Evolutionary conservation across 2,113 vertebrate genomes (phyloP), one percentile per base, ranked within the genome.

Genomic region (Argyrosomus japonicus): DNA sequence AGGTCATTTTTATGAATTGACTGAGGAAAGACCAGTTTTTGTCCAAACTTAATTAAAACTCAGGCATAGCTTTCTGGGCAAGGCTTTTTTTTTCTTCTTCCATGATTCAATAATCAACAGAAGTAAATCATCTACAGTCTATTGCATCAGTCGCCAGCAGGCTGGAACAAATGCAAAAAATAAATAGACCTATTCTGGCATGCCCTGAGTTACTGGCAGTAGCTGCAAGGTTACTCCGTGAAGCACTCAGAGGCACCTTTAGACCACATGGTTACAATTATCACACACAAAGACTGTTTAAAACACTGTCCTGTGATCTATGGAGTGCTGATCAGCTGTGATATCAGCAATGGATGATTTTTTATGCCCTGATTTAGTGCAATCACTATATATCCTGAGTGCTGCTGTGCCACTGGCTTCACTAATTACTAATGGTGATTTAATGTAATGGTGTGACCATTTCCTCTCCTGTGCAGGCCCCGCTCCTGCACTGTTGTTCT

Each of bases 341-440:
- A 89, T 88, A 76, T 79, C 64, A 63, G 60, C 86, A 56, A 54
- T 27, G 71, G 58, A 77, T 83, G 74, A 80, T 74, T 58, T 82
- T 80, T 75, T 64, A 82, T 75, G 58, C 76, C 65, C 63, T 84
- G 78, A 92, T 81, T 72, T 62, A 77, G 32, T 83, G 51, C 69
- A 61, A 89, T 91, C 79, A 84, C 78, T 71, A 61, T 75, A 81
- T 82, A 81, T 81, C 83, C 68, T 79, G 50, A 7, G 79, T 60
- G 65, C 78, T 56, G 78, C 61, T 75, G 68, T 89, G 68, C 82
- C 32, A 61, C 81, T 51, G 60, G 84, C 81, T 82, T 88, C 72
- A 82, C 90, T 94, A 93, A 94, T 94, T 94, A 91, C 79, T 87
- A 86, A 91, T 75, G 86, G 88, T 92, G 92, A 92, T 94, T 94